Percentiles rank a stretch among this genome's conserved stretches.
Conservation (phyloP, 2,113 vertebrate genomes). For the Dromiciops gliroides region DNA sequence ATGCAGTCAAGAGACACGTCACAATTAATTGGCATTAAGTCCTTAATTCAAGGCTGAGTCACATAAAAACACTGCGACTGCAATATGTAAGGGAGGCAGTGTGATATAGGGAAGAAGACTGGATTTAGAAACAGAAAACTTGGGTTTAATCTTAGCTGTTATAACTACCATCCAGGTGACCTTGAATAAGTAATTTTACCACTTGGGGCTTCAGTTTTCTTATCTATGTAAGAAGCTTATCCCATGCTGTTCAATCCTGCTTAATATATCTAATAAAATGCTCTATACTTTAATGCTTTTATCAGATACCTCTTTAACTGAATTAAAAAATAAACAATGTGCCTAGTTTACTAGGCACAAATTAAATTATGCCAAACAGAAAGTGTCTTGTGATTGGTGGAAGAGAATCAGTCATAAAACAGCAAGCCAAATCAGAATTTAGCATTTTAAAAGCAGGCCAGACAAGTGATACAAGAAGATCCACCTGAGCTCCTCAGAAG, state of each 20-base stretch:
- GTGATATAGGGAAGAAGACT: neutral
- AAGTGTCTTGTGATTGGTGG: neutral
- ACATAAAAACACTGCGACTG: neutral
- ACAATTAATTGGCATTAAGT: neutral
- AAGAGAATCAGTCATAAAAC: neutral
- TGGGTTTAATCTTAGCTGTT: neutral
- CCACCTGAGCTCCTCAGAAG: neutral
- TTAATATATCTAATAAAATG: neutral
- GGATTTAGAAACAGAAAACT: neutral
- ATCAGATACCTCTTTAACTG: neutral
- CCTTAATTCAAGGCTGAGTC: neutral
- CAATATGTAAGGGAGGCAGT: neutral
- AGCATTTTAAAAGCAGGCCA: no score
- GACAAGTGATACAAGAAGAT: no score
- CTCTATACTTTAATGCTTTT: neutral
- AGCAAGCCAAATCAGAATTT: neutral
- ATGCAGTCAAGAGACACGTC: neutral
- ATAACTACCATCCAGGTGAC: neutral
- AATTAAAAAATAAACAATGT: neutral
- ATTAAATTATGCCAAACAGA: neutral
- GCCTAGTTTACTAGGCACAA: neutral
- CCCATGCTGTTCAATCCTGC: neutral
- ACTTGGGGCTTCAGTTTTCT: neutral
- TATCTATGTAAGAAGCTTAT: neutral
- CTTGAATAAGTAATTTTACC: neutral